phyloP scores from a whole-genome alignment of 2,797 vertebrate genomes.

The Tiaroga cobitis region DNA sequence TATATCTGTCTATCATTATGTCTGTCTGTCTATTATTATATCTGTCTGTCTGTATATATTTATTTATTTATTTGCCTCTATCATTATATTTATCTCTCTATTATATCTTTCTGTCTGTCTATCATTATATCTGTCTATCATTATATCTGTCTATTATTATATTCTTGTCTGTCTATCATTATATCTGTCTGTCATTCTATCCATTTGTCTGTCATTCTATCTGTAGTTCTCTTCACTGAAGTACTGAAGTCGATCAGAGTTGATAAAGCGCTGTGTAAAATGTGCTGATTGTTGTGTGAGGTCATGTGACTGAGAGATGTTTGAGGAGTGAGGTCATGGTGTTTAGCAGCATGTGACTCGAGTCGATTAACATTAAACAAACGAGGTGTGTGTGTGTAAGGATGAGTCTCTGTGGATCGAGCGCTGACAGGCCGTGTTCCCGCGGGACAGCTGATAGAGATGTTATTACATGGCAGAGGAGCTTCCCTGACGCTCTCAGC shows the following conservation, averaged over 20 bases:
- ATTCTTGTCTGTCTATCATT: neutral
- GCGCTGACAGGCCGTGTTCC: constrained; percentile 69
- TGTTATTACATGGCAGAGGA: constrained; percentile 69
- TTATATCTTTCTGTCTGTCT: too few species aligned
- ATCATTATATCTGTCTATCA: neutral
- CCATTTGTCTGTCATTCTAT: neutral
- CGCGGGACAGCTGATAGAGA: constrained; percentile 77
- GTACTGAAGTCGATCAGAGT: neutral
- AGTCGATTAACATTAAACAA: constrained; percentile 77
- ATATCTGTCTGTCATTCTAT: neutral
- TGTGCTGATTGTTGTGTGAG: neutral
- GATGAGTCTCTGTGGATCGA: constrained; percentile 64
- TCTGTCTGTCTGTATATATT: fast-evolving
- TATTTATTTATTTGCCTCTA: neutral
- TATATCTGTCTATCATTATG: neutral
- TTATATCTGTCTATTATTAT: neutral
- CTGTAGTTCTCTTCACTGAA: neutral
- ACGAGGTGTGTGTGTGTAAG: constrained; percentile 69
- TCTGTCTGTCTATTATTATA: neutral
- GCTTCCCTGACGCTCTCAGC: constrained; percentile 59
- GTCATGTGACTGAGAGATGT: neutral
- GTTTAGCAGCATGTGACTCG: constrained; percentile 63
- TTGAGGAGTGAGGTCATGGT: constrained; percentile 37
- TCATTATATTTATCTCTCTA: too few species aligned
- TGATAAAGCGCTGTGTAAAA: neutral